A percentile compares a stretch with the other conserved stretches of the same genome.
Conservation (phyloP, 2,888 invertebrate species). For the Diadegma fenestrale region DNA sequence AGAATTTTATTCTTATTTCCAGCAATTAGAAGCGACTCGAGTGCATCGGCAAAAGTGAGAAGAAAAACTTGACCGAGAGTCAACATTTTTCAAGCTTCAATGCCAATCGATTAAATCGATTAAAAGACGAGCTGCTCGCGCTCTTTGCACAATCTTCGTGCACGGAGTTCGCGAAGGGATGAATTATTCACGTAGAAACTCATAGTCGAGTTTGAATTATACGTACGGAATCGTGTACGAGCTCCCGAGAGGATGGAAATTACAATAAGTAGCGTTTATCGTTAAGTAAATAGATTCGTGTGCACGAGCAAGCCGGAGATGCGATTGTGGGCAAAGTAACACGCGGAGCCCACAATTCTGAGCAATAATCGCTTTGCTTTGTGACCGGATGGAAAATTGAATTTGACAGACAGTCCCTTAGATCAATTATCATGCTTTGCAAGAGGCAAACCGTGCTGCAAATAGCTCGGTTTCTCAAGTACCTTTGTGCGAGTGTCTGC, state of each 20-base stretch:
- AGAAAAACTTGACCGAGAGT: background rate
- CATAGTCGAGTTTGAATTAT: background rate
- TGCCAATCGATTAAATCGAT: background rate
- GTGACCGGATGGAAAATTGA: conserved; percentile 73
- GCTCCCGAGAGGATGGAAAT: background rate
- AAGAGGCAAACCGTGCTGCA: conserved; percentile 52
- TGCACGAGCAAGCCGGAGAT: background rate
- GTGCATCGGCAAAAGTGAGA: background rate
- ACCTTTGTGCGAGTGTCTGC: background rate
- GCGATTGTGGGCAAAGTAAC: background rate
- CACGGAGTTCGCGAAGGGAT: background rate
- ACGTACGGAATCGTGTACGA: background rate
- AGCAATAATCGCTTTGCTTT: conserved; percentile 71
- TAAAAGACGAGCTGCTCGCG: background rate
- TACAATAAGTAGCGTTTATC: conserved; percentile 6
- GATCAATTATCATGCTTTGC: conserved; percentile 74
- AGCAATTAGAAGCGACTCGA: background rate
- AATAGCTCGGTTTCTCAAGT: conserved; percentile 22
- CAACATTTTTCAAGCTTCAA: background rate
- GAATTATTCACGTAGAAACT: background rate
- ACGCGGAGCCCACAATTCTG: background rate
- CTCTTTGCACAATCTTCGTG: background rate
- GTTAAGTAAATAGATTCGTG: conserved; percentile 3
- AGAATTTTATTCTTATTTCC: background rate
- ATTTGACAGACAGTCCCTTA: conserved; percentile 70